Conservation (phyloP, 2,113 vertebrate genomes). For the Eudyptes chrysolophus region DNA sequence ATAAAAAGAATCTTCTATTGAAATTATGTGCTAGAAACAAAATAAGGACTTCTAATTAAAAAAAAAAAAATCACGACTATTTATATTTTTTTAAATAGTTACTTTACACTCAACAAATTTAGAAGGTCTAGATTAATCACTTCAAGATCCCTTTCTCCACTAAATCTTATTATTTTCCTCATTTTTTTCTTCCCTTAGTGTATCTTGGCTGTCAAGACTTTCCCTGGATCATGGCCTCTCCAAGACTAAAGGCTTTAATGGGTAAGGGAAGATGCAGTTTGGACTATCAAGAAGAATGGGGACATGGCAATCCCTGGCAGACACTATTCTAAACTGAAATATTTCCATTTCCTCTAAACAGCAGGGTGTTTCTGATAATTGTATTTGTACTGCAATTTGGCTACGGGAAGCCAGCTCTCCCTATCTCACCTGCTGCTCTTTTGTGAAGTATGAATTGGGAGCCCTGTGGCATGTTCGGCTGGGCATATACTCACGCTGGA, state of each 20-base stretch:
- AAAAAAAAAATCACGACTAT: background rate
- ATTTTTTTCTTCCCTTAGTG: background rate
- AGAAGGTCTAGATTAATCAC: background rate
- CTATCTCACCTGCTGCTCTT: background rate
- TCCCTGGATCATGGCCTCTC: background rate
- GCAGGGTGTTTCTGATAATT: background rate
- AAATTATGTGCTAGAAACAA: background rate
- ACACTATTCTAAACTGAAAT: background rate
- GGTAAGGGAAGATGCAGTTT: background rate
- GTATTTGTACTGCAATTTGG: background rate
- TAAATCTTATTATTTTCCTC: background rate
- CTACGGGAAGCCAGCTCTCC: background rate
- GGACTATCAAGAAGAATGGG: background rate
- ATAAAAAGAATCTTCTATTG: background rate
- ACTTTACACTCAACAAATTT: background rate
- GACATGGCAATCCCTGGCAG: background rate
- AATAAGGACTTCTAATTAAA: background rate
- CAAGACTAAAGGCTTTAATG: background rate
- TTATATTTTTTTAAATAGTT: background rate
- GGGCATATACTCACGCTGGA: accelerated
- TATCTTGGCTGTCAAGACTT: background rate
- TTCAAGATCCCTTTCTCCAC: background rate
- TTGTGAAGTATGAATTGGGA: background rate
- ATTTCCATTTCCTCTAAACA: background rate
- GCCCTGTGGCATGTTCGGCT: background rate